Base-by-base conservation (phyloP, 1,140 invertebrate genomes). In the Bombus soroeensis region DNA sequence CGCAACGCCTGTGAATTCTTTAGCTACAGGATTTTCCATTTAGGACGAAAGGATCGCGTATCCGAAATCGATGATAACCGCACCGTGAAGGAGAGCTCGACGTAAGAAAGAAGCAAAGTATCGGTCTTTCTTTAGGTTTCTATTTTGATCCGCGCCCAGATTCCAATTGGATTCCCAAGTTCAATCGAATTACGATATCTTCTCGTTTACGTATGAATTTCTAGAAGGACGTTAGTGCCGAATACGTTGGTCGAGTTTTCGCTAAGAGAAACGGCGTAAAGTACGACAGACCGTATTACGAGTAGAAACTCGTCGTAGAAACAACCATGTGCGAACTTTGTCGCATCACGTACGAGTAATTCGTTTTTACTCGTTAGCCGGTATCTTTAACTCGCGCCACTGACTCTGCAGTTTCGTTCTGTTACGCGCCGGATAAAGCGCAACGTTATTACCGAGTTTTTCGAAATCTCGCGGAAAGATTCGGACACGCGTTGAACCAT, bases 51-150 rank as follows among this genome's bases (percentile, higher is more conserved):
- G 39, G 64, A 64, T 82, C 72, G 25, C 2, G 47, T 83, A 83
- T 83, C 82, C 22, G 64, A 83, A 83, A 83, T 83, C 82, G 74
- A 83, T 83, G 71, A 70, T 39, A 71, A 34, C 37, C 13, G 12
- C n/a, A 22, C 22, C 3, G 32, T 3, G 12, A 28, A 39, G 25
- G 18, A 43, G n/a, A 22, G 4, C 28, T 43, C 37, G 47, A 70
- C 15, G 43, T 13, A 39, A 34, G 77, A 83, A 83, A 68, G n/a
- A 47, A 71, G 15, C 47, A 62, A 73, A 70, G n/a, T 57, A 77
- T 77, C 68, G 28, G 28, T 13, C 47, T 71, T 53, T 28, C 47
- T 78, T 59, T 59, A 43, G 47, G 57, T 43, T 57, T 53, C 59
- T 83, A 57, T 78, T 78, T 78, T 15, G 74, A 70, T 43, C 39